Evolutionary conservation across 2,888 invertebrate species (phyloP), one percentile per base, ranked within the genome.

Genomic region (Tipula unca): DNA sequence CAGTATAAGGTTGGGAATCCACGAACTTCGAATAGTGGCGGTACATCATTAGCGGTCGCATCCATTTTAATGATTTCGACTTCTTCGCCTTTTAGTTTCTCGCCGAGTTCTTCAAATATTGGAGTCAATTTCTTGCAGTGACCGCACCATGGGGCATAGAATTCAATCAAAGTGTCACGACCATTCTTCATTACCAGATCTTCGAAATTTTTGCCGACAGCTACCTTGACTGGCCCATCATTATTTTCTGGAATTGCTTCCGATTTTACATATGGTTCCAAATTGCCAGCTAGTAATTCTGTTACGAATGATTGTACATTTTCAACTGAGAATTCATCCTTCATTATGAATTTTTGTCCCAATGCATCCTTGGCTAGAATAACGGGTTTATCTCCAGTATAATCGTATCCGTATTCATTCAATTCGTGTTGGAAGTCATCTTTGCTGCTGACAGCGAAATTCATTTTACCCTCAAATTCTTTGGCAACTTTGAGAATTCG

Each of bases 81-180:
- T 36, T 95, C 94, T 92, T 99, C 99, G 87, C 94, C 92, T 88
- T 94, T 94, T 90, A 99, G 90, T 94, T 96, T 96, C 86, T 95
- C 94, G 54, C 96, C 99, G 39, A 99, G 93, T 91, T 99, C 98
- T 86, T 99, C 98, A 91, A 94, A 99, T 86, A 97, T 93, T 25
- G 99, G 99, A 1, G 97, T 93, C 85, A 99, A 93, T 91, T 96
- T 96, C 92, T 99, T 99, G 93, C 99, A 99, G 90, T 99, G 99
- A 88, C 99, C 99, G 90, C 98, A 98, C 99, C 99, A 99, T 0
- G 99, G 99, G 42, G 99, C 99, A 91, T 99, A 99, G 92, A 99
- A 99, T 92, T 99, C 99, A 88, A 99, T 94, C 82, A 99, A 93
- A 1, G 97, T 97, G 90, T 99, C 99, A 89, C 97, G 96, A 39